phyloP scores from a whole-genome alignment of 2,113 vertebrate species.

The Setophaga kirtlandii region DNA sequence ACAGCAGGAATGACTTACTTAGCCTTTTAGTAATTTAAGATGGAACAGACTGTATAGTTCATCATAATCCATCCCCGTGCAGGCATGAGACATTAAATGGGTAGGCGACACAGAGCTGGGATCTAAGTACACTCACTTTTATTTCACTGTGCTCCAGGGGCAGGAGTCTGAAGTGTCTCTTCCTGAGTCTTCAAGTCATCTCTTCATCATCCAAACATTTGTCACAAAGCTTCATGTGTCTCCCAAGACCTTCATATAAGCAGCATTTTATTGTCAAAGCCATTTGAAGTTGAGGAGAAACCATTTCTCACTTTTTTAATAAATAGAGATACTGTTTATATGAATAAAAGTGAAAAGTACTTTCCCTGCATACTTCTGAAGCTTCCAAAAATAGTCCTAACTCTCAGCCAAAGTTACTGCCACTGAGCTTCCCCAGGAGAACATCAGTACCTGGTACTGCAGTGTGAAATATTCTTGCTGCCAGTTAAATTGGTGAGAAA shows the following conservation, averaged over 20 bases:
- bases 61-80: background rate
- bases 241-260: constrained; percentile 56
- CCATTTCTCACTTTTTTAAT: constrained; percentile 65
- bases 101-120: background rate
- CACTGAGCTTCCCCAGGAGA: constrained; percentile 50
- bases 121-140: constrained; percentile 31
- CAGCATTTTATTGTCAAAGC: constrained; percentile 58
- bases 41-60: background rate
- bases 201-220: constrained; percentile 42
- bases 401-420: constrained; percentile 45
- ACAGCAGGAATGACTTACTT: background rate
- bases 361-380: constrained; percentile 48
- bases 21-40: background rate
- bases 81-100: background rate
- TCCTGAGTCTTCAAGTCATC: constrained; percentile 26
- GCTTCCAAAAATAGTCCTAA: constrained; percentile 59
- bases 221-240: constrained; percentile 57
- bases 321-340: constrained; percentile 60
- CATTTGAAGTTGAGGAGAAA: constrained; percentile 53
- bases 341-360: constrained; percentile 61
- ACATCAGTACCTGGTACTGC: background rate
- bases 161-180: background rate
- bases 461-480: constrained; percentile 31
- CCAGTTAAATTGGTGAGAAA: constrained; percentile 56
- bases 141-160: constrained; percentile 30